These are phyloP conservation scores for Trichonephila clavipes DNA, from an alignment of 1,140 invertebrate species.

Conservation along the genomic window DNA sequence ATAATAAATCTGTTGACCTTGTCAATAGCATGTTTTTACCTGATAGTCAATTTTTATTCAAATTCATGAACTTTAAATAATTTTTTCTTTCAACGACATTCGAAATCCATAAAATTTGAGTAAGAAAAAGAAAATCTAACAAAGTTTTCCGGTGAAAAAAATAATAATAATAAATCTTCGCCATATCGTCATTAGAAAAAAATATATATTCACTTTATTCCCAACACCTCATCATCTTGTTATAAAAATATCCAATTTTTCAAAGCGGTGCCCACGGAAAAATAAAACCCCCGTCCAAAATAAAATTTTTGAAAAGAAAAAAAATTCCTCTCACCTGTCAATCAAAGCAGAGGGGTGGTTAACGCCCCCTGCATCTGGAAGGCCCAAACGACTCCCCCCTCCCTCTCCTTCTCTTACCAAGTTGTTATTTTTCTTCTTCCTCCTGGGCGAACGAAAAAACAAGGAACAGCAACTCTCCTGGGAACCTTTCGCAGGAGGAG, in stretches of 20 bases:
- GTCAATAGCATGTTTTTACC: too few relatives aligned
- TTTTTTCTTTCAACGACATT: too few relatives aligned
- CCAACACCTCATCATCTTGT: neutral
- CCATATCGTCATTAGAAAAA: neutral
- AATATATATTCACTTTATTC: neutral
- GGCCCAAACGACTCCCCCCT: neutral
- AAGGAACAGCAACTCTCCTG: constrained; percentile 37
- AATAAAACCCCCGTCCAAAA: neutral
- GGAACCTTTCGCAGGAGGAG: constrained; percentile 13
- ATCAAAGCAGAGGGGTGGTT: constrained; percentile 18
- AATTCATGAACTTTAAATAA: too few relatives aligned
- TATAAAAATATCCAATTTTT: neutral
- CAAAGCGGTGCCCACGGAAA: neutral
- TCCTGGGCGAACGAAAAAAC: constrained; percentile 41
- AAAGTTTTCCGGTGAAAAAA: too few relatives aligned
- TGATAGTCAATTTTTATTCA: too few relatives aligned
- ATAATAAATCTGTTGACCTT: too few relatives aligned
- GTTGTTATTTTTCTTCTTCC: constrained; percentile 36
- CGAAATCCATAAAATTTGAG: too few relatives aligned
- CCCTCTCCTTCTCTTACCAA: neutral
- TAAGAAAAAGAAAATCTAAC: too few relatives aligned
- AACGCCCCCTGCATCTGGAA: constrained; percentile 60
- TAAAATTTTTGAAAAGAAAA: neutral
- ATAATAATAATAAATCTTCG: too few relatives aligned
- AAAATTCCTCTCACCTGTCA: constrained; percentile 13